A percentile compares a stretch with the other conserved stretches of the same genome.
These are phyloP conservation scores for Sarcoramphus papa DNA, from an alignment of 2,797 vertebrate species.

Conservation along the genomic window DNA sequence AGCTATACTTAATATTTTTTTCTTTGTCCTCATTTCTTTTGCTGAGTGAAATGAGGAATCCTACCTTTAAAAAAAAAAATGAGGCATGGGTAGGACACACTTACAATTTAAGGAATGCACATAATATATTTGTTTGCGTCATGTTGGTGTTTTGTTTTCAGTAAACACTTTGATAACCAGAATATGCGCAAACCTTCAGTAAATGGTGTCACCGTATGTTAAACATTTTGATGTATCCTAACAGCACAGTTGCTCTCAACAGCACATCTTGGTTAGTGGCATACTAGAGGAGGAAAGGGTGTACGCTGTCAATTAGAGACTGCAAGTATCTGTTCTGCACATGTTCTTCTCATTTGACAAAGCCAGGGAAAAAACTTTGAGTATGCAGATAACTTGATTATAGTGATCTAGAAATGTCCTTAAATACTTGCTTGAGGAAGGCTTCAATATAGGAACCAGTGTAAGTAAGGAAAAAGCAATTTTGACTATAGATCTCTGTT, in stretches of 20 bases:
- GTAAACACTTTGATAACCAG: not conserved
- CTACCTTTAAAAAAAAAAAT: not conserved
- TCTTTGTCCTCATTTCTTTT: not conserved
- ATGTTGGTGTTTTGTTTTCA: not conserved
- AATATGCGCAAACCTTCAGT: not conserved
- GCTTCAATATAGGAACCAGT: not conserved
- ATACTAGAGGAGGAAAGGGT: not conserved
- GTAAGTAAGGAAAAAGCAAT: not conserved
- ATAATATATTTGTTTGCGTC: not conserved
- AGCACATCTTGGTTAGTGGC: not conserved
- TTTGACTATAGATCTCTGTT: not conserved
- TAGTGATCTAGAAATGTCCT: not conserved
- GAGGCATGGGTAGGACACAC: not conserved
- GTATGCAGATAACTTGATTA: not conserved
- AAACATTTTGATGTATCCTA: not conserved
- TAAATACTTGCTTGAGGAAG: not conserved
- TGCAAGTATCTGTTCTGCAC: not conserved
- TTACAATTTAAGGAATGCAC: not conserved
- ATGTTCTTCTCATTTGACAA: not conserved
- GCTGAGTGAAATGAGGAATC: not conserved
- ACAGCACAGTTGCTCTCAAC: not conserved
- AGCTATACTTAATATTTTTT: not conserved
- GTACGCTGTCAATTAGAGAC: not conserved
- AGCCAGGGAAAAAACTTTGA: not conserved
- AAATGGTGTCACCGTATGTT: not conserved